phyloP scores from a whole-genome alignment of 1,140 invertebrate genomes.

The Artemia franciscana region DNA sequence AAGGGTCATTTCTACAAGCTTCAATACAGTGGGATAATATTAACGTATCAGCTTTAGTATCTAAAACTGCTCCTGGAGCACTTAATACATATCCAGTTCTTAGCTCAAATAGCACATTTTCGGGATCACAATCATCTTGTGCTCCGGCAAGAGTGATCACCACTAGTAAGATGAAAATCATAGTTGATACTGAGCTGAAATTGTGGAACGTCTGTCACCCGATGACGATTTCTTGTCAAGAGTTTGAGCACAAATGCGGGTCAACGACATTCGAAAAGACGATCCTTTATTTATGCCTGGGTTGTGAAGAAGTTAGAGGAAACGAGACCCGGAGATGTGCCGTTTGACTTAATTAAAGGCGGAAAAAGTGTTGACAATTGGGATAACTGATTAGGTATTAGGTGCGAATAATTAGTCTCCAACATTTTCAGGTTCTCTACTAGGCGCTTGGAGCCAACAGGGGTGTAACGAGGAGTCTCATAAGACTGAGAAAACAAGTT shows the following conservation, averaged over 20 bases:
- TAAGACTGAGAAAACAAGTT: too few relatives aligned
- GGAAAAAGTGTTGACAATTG: too few relatives aligned
- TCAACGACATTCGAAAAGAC: background rate
- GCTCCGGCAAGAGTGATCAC: background rate
- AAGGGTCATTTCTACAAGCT: constrained; percentile 20
- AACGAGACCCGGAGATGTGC: background rate
- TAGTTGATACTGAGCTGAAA: too few relatives aligned
- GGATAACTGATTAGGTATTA: too few relatives aligned
- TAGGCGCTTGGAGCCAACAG: too few relatives aligned
- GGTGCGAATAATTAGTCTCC: too few relatives aligned
- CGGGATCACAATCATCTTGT: constrained; percentile 7
- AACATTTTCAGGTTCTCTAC: too few relatives aligned
- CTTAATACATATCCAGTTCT: constrained; percentile 27
- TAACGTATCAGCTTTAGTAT: constrained; percentile 24
- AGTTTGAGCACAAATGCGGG: background rate
- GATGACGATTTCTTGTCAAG: background rate
- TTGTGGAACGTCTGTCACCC: too few relatives aligned
- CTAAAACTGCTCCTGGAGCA: constrained; percentile 22
- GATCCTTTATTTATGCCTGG: background rate
- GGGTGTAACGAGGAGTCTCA: too few relatives aligned
- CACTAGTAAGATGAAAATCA: too few relatives aligned
- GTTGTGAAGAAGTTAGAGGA: too few relatives aligned
- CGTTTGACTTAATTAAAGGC: background rate
- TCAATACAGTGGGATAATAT: constrained; percentile 25
- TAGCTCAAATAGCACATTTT: constrained; percentile 24